These are phyloP conservation scores for Siderastrea radians DNA, from an alignment of 92 coral and sea anemone species.

Conservation along the genomic window DNA sequence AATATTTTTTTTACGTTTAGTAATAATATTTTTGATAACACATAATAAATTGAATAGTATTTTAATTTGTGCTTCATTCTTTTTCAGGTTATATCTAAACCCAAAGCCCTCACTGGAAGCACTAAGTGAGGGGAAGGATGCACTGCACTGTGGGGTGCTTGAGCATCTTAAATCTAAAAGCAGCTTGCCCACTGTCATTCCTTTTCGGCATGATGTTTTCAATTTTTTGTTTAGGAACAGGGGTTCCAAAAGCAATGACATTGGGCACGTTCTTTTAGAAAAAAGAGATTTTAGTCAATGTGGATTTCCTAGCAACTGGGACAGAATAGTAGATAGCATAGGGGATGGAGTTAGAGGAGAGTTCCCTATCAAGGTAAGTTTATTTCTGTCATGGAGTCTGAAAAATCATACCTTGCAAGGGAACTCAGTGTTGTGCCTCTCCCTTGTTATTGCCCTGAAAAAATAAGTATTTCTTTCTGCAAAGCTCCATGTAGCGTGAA, in stretches of 20 bases:
- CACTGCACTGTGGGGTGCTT: constrained; percentile 15
- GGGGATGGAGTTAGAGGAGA: constrained; percentile 62
- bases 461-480: constrained; percentile 51
- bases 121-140: background rate
- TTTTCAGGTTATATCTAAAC: constrained; percentile 22
- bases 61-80: background rate
- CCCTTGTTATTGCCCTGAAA: constrained; percentile 59
- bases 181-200: constrained; percentile 24
- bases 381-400: constrained; percentile 58
- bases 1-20: background rate
- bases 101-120: constrained; percentile 14
- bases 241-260: constrained; percentile 33
- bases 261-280: constrained; percentile 14
- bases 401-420: constrained; percentile 48
- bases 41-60: background rate
- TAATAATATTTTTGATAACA: background rate
- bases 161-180: constrained; percentile 51
- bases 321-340: constrained; percentile 27
- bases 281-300: constrained; percentile 30
- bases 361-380: constrained; percentile 56
- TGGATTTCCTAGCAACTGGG: constrained; percentile 49
- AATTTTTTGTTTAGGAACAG: constrained; percentile 19
- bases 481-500: constrained; percentile 59
- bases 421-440: constrained; percentile 15
- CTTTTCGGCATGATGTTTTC: constrained; percentile 24